Base-by-base conservation (phyloP, 2,888 invertebrate species). In the Thumatha senex region DNA sequence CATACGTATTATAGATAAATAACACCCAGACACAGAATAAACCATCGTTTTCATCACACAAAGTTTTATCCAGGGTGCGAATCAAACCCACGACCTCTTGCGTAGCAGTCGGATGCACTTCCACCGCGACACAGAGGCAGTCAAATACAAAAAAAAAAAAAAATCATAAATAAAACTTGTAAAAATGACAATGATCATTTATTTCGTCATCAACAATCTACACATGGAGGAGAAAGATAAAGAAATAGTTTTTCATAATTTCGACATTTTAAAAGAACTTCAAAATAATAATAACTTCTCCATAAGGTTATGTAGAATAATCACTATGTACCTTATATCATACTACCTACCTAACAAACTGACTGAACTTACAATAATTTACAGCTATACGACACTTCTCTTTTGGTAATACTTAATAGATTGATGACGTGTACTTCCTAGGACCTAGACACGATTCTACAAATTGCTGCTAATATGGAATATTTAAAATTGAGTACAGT, bases 81-180 rank as follows among this genome's bases (percentile, higher is more conserved):
- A n/a, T n/a, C n/a, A n/a, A n/a, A n/a, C n/a, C n/a, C n/a, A n/a
- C n/a, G n/a, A n/a, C n/a, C n/a, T n/a, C n/a, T n/a, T n/a, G n/a
- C n/a, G n/a, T n/a, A n/a, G n/a, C n/a, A n/a, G n/a, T n/a, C n/a
- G n/a, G n/a, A n/a, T n/a, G n/a, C n/a, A n/a, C n/a, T n/a, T n/a
- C n/a, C n/a, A n/a, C n/a, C n/a, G n/a, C n/a, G n/a, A n/a, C n/a
- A n/a, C n/a, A n/a, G n/a, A n/a, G n/a, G n/a, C n/a, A n/a, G n/a
- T n/a, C n/a, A n/a, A n/a, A n/a, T n/a, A n/a, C n/a, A n/a, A n/a
- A n/a, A n/a, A n/a, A n/a, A n/a, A n/a, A n/a, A n/a, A n/a, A n/a
- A n/a, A n/a, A n/a, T n/a, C n/a, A n/a, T n/a, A 83, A 86, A 85
- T 86, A 82, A 85, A 86, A 52, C 43, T 73, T 66, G 70, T 65